Conservation (phyloP, 2,797 vertebrate species). For the Betta splendens region DNA sequence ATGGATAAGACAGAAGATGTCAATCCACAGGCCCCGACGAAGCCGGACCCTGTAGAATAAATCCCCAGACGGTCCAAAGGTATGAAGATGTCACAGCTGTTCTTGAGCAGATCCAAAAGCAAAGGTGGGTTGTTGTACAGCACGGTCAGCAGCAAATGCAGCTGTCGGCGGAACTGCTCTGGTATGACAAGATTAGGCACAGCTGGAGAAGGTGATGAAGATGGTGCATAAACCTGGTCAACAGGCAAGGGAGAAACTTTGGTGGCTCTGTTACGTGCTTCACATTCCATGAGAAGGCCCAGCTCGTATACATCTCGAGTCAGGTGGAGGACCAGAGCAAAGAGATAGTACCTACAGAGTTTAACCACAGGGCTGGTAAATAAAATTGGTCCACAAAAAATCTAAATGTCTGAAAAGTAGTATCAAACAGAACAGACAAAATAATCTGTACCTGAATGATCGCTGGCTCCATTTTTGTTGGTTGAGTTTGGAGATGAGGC, state of each 20-base stretch:
- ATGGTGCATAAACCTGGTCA: no score
- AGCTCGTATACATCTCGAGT: slow-evolving; percentile 90
- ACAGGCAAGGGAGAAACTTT: neutral
- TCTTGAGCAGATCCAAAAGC: slow-evolving; percentile 88
- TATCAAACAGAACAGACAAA: neutral
- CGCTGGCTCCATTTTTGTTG: slow-evolving; percentile 91
- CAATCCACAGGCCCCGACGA: slow-evolving; percentile 90
- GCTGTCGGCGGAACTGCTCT: slow-evolving; percentile 63
- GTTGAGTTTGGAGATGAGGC: slow-evolving; percentile 82
- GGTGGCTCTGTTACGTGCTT: slow-evolving; percentile 55
- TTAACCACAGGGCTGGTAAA: neutral
- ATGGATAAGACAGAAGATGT: slow-evolving; percentile 90
- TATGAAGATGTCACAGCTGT: slow-evolving; percentile 88
- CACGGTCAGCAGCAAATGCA: slow-evolving; percentile 78
- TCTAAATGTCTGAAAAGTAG: no score
- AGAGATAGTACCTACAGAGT: slow-evolving; percentile 89
- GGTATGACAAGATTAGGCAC: slow-evolving; percentile 31
- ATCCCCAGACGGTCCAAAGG: slow-evolving; percentile 87
- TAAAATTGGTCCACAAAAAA: no score
- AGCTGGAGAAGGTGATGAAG: slow-evolving; percentile 15
- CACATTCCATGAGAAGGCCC: slow-evolving; percentile 83
- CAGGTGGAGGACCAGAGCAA: slow-evolving; percentile 90
- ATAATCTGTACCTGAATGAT: slow-evolving; percentile 85
- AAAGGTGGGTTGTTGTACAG: slow-evolving; percentile 88
- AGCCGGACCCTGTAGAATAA: slow-evolving; percentile 77